A percentile compares a stretch with the other conserved stretches of the same genome.
Evolutionary conservation across 2,888 invertebrate species (phyloP).

Genomic region (Lasioglossum vierecki): DNA sequence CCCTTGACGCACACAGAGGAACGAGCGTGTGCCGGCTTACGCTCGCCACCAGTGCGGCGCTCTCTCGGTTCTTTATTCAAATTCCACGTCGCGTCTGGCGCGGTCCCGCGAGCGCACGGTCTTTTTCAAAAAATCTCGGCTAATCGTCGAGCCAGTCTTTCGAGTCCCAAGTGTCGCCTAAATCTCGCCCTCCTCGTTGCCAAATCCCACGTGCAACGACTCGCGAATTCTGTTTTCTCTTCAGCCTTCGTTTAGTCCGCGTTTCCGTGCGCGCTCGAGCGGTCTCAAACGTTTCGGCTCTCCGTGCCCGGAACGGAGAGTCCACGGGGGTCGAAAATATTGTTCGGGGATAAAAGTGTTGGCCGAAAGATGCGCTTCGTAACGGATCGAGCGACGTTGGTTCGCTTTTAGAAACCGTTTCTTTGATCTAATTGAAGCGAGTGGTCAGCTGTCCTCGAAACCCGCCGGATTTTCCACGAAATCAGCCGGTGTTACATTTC

Average conservation of each 20-base stretch:
- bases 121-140: slow-evolving; percentile 17
- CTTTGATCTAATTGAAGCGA: neutral
- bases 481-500: neutral
- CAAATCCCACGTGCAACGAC: neutral
- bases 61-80: slow-evolving; percentile 74
- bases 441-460: neutral
- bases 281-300: neutral
- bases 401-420: neutral
- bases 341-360: neutral
- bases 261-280: neutral
- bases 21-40: slow-evolving; percentile 37
- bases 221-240: neutral
- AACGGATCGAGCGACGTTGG: neutral
- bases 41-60: slow-evolving; percentile 41
- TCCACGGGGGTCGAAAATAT: neutral
- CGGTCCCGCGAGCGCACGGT: slow-evolving; percentile 13
- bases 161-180: neutral
- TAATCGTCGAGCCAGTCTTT: slow-evolving; percentile 23
- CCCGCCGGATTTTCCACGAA: neutral
- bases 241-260: neutral
- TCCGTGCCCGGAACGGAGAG: neutral
- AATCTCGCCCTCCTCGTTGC: neutral
- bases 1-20: slow-evolving; percentile 36
- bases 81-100: slow-evolving; percentile 61
- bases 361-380: neutral